Base-by-base conservation (phyloP, 2,888 invertebrate genomes). In the Drosophila lacicola region DNA sequence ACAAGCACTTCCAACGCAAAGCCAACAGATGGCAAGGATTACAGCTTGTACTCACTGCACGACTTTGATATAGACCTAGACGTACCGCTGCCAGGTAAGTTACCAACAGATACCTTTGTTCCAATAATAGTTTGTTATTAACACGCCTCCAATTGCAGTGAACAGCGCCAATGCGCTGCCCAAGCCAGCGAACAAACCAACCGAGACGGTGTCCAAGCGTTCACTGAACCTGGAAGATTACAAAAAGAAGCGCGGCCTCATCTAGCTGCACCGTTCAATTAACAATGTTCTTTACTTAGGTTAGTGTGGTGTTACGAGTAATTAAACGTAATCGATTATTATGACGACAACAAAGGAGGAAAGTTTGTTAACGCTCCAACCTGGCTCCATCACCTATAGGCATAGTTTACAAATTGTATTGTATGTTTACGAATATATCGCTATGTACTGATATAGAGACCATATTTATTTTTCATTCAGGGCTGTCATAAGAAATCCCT, bases 31-130 rank as follows among this genome's bases (percentile, higher is more conserved):
- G 92, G 91, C 70, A 94, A 86, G 90, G 94, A 94, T 86, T 93
- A 92, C 73, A 94, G 94, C 68, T 75, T 95, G 29, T 95, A 95
- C 89, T 94, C 94, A 0, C 87, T 95, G 41, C 99, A 99, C 91
- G 97, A 99, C 93, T 99, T 99, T 93, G 99, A 99, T 89, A 98
- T 99, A 76, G 98, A 99, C 91, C 92, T 98, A 62, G 97, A 97
- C 92, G 95, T 97, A 82, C 96, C 97, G 55, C 93, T 96, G 80
- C 95, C 96, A 77, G 95, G 96, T 96, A 13, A 61, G 65, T 42
- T 44, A 2, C 5, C 4, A 10, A 9, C 14, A 36, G 9, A 11
- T 36, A 4, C 6, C 19, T 3, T 44, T 21, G 13, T 8, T 5
- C 10, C 3, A 5, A 19, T 1, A 10, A 19, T 1, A 10, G 6